Conservation (phyloP, 2,113 vertebrate genomes). For the Beaufortia kweichowensis region DNA sequence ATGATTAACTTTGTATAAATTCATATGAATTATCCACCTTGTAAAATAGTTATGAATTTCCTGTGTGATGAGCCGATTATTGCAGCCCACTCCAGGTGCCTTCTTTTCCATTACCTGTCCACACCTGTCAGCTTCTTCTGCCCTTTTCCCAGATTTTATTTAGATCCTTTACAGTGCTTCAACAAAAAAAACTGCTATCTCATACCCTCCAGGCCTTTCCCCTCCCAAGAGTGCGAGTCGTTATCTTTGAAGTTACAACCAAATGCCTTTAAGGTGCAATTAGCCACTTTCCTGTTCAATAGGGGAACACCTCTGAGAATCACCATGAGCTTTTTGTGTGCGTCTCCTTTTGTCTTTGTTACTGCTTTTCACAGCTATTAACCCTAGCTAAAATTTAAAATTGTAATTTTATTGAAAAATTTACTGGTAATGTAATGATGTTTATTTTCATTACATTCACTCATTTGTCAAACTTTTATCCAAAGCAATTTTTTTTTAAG, state of each 20-base stretch:
- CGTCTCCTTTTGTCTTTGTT: too few relatives aligned
- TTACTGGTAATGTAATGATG: too few relatives aligned
- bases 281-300: conserved; percentile 64
- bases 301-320: conserved; percentile 32
- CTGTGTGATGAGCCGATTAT: too few relatives aligned
- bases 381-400: not conserved
- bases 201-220: conserved; percentile 46
- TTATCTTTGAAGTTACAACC: conserved; percentile 66
- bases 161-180: conserved; percentile 57
- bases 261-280: conserved; percentile 61
- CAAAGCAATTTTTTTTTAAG: too few relatives aligned
- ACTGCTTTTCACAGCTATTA: not conserved
- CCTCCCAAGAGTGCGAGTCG: conserved; percentile 35
- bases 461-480: too few relatives aligned
- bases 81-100: conserved; percentile 67
- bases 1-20: too few relatives aligned
- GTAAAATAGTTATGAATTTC: too few relatives aligned
- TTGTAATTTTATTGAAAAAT: too few relatives aligned
- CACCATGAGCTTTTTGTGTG: not conserved
- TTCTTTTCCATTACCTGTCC: conserved; percentile 62
- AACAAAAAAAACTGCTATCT: conserved; percentile 58
- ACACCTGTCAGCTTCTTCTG: conserved; percentile 60
- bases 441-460: too few relatives aligned
- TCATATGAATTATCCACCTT: too few relatives aligned
- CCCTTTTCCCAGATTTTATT: conserved; percentile 35